These are phyloP conservation scores for Tenodera sinensis DNA, from an alignment of 2,888 invertebrate genomes.

Conservation along the genomic window DNA sequence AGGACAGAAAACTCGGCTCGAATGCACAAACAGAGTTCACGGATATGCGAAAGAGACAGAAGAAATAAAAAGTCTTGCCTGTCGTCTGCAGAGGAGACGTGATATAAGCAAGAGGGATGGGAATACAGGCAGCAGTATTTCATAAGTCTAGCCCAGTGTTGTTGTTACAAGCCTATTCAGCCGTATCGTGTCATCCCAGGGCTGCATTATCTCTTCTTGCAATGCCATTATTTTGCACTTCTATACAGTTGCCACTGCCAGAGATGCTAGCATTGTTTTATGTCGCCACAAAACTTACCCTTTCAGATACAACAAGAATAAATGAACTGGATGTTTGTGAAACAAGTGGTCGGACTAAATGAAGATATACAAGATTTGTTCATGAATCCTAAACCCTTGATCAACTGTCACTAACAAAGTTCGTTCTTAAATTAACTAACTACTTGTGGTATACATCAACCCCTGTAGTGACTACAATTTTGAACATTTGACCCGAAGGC, in stretches of 20 bases:
- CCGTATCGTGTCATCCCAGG: neutral
- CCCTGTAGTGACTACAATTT: too few relatives aligned
- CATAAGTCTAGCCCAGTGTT: neutral
- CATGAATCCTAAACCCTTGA: too few relatives aligned
- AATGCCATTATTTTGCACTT: neutral
- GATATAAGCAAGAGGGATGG: neutral
- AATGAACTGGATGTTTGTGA: too few relatives aligned
- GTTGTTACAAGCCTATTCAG: neutral
- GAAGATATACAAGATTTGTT: too few relatives aligned
- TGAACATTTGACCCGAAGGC: too few relatives aligned
- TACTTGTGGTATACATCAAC: too few relatives aligned
- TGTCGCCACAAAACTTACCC: neutral
- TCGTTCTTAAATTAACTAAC: too few relatives aligned
- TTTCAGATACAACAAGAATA: too few relatives aligned
- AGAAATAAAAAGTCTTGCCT: neutral
- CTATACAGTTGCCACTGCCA: neutral
- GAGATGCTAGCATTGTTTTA: neutral
- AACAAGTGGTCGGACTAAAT: too few relatives aligned
- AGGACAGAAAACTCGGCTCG: neutral
- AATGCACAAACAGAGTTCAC: neutral
- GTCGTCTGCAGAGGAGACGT: neutral
- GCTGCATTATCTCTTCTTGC: neutral
- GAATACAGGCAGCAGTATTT: neutral
- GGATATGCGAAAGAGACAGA: neutral
- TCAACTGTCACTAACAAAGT: too few relatives aligned